Percentiles rank a stretch among this genome's conserved stretches.
Evolutionary conservation across 1,140 invertebrate genomes (phyloP).

Genomic region (Aphaenogaster ashmeadi): DNA sequence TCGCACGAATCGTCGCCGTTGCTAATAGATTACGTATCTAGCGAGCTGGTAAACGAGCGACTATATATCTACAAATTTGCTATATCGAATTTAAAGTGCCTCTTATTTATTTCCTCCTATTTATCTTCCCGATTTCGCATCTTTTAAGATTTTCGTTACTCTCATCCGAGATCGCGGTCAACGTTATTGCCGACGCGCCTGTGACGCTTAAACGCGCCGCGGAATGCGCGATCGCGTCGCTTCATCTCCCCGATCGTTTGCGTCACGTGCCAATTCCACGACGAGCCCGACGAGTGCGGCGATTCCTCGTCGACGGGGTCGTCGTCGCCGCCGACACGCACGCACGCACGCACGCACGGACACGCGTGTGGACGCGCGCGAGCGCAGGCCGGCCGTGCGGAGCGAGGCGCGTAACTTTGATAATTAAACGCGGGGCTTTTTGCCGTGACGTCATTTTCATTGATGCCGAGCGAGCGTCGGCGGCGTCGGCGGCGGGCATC

Average conservation of each 20-base stretch:
- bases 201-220: not conserved
- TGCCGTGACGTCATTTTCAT: conserved; percentile 87
- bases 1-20: not conserved
- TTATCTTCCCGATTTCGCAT: not conserved
- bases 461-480: conserved; percentile 81
- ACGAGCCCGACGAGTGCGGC: not conserved
- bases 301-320: conserved; percentile 31
- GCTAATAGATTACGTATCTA: not conserved
- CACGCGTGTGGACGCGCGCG: not conserved
- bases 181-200: not conserved
- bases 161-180: conserved; percentile 12
- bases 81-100: not conserved
- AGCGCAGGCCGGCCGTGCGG: conserved; percentile 22
- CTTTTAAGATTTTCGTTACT: not conserved
- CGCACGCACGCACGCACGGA: not conserved
- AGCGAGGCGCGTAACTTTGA: conserved; percentile 78
- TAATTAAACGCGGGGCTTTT: conserved; percentile 85
- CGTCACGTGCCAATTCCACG: conserved; percentile 9
- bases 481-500: conserved; percentile 62
- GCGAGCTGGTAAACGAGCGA: not conserved
- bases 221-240: not conserved
- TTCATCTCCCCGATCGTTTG: not conserved
- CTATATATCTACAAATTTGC: not conserved
- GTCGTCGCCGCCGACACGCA: not conserved
- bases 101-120: not conserved